Base-by-base conservation (phyloP, 2,797 vertebrate genomes). In the Sitta carolinensis region DNA sequence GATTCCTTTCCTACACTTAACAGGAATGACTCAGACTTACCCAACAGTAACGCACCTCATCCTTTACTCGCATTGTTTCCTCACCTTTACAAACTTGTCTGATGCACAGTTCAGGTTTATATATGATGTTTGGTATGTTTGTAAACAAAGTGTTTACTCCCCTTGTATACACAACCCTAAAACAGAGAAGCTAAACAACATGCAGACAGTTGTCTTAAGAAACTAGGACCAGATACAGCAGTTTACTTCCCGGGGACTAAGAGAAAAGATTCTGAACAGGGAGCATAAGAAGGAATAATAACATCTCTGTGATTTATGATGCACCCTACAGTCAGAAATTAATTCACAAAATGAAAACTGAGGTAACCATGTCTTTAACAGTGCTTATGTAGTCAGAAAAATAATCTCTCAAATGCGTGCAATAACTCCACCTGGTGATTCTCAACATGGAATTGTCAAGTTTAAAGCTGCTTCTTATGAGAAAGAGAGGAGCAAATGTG, bases 341-440 rank as follows among this genome's bases (percentile, higher is more conserved):
- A 87, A 36, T 82, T 89, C 57, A 90, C 29, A 73, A 90, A 84
- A 84, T 63, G 47, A 73, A 78, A 91, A 82, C 29, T 68, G 85
- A 66, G 25, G 16, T 64, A 94, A 80, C 47, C 40, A 25, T 43
- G 22, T 48, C 54, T 84, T 89, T 87, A 83, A 81, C 48, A 66
- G 47, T 20, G n/a, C 42, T 76, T 58, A 36, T 51, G 32, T 16
- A 89, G 66, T 58, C 42, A 90, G 59, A 84, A 92, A 82, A 87
- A 82, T 70, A 72, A 76, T 76, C 43, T 93, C 58, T 82, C 75
- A 88, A 88, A 77, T 74, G 69, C 58, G 77, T 93, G 89, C 87
- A 97, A 96, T 95, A 94, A 93, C 89, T 92, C 94, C 94, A 97
- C 92, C 94, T 96, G 92, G 94, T 94, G 93, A 94, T 95, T 92